Base-by-base conservation (phyloP, 1,140 invertebrate genomes). In the Melanaphis sacchari region DNA sequence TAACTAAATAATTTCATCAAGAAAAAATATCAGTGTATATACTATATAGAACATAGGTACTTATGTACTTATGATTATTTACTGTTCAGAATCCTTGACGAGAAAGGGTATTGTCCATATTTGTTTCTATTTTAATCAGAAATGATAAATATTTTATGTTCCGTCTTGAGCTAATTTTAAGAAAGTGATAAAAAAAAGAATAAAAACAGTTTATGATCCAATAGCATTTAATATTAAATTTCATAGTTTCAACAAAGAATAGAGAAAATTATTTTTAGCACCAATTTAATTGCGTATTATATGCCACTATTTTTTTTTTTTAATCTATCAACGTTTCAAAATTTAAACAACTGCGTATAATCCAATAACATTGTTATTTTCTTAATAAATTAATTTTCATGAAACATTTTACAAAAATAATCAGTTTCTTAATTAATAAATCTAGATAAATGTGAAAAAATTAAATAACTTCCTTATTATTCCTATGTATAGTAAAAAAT, bases 121-220 rank as follows among this genome's bases (percentile, higher is more conserved):
- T 76, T n/a, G 59, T 76, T 76, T 76, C 11, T 76, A n/a, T 76
- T 76, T n/a, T 76, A 76, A n/a, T 76, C n/a, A 66, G 3, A 66
- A 76, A 76, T n/a, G 6, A 76, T 76, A 76, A 76, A 76, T 76
- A 76, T n/a, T 76, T 76, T 76, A 76, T 76, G 15, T 76, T n/a
- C 59, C 18, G 59, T n/a, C 59, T 76, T 76, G 59, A n/a, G 31
- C 15, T 36, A n/a, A 31, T 76, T 76, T 59, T n/a, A 18, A 76
- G n/a, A n/a, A 76, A 76, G 59, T 76, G 59, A 76, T 76, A 76
- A 76, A 76, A 76, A 76, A 76, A 76, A n/a, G 15, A 76, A 76
- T 76, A 76, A 76, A 76, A 76, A 76, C 59, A n/a, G 59, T 76
- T 76, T 76, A 66, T 76, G 31, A 76, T n/a, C 15, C 59, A n/a